Conservation (phyloP, 2,888 invertebrate genomes). For the Cremastobaeus sp. region DNA sequence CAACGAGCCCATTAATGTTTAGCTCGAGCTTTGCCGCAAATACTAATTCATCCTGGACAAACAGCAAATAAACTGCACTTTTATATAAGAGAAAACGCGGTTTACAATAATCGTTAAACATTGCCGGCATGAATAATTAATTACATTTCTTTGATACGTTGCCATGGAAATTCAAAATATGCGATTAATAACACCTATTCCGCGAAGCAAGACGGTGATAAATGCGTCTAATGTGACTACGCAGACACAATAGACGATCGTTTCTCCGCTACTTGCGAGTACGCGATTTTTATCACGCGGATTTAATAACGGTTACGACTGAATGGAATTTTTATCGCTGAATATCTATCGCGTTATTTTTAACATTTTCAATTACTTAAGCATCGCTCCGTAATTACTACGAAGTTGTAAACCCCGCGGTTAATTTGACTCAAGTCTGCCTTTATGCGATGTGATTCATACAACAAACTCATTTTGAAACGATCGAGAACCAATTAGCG, state of each 20-base stretch:
- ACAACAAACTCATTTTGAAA: too few species aligned
- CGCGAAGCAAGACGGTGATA: slow-evolving; percentile 16
- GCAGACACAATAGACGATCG: not conserved
- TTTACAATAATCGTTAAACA: slow-evolving; percentile 19
- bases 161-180: slow-evolving; percentile 29
- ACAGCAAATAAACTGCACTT: slow-evolving; percentile 31
- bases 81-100: slow-evolving; percentile 11
- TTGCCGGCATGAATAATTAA: slow-evolving; percentile 12
- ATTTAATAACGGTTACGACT: slow-evolving; percentile 3
- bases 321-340: slow-evolving; percentile 4
- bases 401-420: not conserved
- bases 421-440: too few species aligned
- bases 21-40: too few species aligned
- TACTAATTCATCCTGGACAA: too few species aligned
- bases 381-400: too few species aligned
- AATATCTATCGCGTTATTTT: too few species aligned
- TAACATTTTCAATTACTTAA: too few species aligned
- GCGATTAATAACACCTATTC: slow-evolving; percentile 32
- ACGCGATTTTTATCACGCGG: not conserved
- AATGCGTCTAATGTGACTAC: slow-evolving; percentile 24
- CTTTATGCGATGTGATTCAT: too few species aligned
- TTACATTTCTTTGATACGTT: slow-evolving; percentile 7
- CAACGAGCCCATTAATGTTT: too few species aligned
- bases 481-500: too few species aligned
- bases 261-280: slow-evolving; percentile 1